Evolutionary conservation across 92 coral and sea anemone genomes (phyloP).

Genomic region (Epizoanthus stellaris): DNA sequence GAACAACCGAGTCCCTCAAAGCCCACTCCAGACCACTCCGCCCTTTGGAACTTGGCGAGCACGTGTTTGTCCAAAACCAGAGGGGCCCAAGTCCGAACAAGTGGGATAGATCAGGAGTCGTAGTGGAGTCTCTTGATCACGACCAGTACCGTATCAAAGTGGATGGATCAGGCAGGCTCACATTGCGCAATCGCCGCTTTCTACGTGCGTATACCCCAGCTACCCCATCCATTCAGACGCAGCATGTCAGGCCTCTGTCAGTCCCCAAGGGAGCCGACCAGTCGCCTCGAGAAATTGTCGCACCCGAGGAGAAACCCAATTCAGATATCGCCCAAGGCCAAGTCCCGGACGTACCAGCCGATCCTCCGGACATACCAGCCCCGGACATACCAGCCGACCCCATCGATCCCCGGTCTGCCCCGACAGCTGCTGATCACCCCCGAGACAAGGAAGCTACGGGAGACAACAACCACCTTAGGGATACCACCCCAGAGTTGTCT

Average conservation of each 20-base stretch:
- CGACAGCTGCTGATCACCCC: constrained; percentile 26
- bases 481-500: constrained; percentile 18
- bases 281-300: constrained; percentile 8
- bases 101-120: too few species aligned
- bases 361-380: too few species aligned
- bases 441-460: constrained; percentile 1
- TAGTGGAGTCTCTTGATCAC: too few species aligned
- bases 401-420: constrained; percentile 1
- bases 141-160: too few species aligned
- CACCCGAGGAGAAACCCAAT: constrained; percentile 4
- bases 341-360: too few species aligned
- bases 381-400: constrained; percentile 20
- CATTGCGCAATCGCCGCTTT: too few species aligned
- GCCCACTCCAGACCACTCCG: too few species aligned
- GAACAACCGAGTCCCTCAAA: too few species aligned
- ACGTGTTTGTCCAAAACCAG: too few species aligned
- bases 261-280: constrained; percentile 18
- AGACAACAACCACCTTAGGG: constrained; percentile 13
- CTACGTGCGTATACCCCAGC: constrained; percentile 25
- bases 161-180: too few species aligned
- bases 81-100: too few species aligned
- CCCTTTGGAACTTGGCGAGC: too few species aligned
- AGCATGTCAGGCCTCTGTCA: constrained; percentile 9
- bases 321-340: not conserved
- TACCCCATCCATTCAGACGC: constrained; percentile 11